Evolutionary conservation across 2,797 vertebrate genomes (phyloP).

Genomic region (Darevskia nairensis): DNA sequence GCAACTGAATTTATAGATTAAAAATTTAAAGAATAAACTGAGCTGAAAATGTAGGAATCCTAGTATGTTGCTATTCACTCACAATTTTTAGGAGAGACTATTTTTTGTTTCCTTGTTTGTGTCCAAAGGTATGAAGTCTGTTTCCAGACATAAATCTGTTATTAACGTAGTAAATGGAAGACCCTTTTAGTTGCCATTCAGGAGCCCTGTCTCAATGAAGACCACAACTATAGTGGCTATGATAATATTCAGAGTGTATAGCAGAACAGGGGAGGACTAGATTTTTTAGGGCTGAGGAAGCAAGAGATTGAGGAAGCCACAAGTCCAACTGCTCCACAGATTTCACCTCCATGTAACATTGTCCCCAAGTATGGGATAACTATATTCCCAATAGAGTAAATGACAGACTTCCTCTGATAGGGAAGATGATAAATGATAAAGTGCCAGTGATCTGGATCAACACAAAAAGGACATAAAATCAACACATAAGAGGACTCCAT

Average conservation of each 20-base stretch:
- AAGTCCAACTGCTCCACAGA: background rate
- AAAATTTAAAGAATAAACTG: background rate
- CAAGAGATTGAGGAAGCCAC: too few relatives aligned
- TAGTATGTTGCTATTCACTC: background rate
- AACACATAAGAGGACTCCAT: background rate
- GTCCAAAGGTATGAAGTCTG: background rate
- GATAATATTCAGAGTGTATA: background rate
- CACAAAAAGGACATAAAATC: background rate
- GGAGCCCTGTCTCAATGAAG: background rate
- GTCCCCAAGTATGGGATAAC: background rate
- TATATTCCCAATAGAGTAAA: background rate
- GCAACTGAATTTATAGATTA: too few relatives aligned
- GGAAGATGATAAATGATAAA: background rate
- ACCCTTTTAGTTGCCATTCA: background rate
- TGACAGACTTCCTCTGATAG: background rate
- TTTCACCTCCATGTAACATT: background rate
- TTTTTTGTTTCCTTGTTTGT: too few relatives aligned
- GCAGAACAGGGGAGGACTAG: background rate
- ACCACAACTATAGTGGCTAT: background rate
- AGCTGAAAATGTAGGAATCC: background rate
- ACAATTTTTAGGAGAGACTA: background rate
- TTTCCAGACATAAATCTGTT: background rate
- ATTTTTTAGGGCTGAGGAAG: background rate
- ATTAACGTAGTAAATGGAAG: background rate
- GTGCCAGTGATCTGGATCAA: background rate